Conservation (phyloP, 1,140 invertebrate species). For the Gonatopus flavifemur region DNA sequence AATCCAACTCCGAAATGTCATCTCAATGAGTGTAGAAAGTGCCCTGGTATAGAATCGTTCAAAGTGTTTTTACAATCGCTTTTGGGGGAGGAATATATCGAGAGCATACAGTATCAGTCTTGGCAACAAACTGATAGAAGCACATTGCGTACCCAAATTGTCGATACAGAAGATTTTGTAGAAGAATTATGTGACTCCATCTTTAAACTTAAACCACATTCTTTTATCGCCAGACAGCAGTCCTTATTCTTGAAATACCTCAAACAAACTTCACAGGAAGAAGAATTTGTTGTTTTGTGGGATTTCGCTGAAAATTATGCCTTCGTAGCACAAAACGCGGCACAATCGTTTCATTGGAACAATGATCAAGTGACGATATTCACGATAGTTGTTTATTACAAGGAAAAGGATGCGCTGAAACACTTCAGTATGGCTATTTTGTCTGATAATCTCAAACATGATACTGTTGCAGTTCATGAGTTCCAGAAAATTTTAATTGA, state of each 20-base stretch:
- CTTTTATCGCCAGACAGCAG: neutral
- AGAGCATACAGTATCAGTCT: too few species aligned
- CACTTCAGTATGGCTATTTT: too few species aligned
- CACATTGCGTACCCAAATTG: constrained; percentile 4
- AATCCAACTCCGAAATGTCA: too few species aligned
- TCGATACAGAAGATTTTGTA: neutral
- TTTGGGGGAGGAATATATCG: constrained; percentile 1
- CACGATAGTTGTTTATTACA: constrained; percentile 27
- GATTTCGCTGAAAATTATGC: too few species aligned
- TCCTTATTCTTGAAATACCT: neutral
- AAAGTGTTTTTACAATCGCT: neutral
- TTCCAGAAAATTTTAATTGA: constrained; percentile 19
- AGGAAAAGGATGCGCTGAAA: constrained; percentile 13
- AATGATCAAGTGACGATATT: constrained; percentile 22
- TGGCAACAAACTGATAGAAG: too few species aligned
- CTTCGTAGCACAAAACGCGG: too few species aligned
- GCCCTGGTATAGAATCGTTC: too few species aligned
- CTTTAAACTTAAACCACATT: constrained; percentile 8
- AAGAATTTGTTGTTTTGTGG: constrained; percentile 3
- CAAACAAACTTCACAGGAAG: neutral
- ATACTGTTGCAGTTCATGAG: too few species aligned
- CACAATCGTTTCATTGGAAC: too few species aligned
- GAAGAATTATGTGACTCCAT: neutral
- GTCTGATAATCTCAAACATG: too few species aligned
- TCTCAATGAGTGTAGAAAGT: too few species aligned